These are phyloP conservation scores for Melanotaenia pygmaea DNA, from an alignment of 2,797 vertebrate genomes.

Conservation along the genomic window DNA sequence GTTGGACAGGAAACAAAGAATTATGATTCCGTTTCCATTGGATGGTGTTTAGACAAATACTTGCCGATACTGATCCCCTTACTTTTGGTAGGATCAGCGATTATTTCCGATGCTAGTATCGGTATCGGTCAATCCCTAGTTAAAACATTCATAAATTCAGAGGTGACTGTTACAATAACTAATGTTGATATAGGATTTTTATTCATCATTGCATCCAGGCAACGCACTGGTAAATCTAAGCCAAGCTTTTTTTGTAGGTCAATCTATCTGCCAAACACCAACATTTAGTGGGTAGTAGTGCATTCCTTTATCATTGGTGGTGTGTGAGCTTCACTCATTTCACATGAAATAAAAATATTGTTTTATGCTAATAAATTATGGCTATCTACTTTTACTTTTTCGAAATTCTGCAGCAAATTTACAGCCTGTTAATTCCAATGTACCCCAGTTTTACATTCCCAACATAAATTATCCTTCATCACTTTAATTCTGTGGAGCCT, in stretches of 20 bases:
- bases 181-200: background rate
- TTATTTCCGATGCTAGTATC: too few relatives aligned
- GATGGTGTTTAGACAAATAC: too few relatives aligned
- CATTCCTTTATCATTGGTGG: background rate
- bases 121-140: too few relatives aligned
- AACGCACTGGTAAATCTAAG: background rate
- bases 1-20: too few relatives aligned
- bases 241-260: background rate
- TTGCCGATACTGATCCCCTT: too few relatives aligned
- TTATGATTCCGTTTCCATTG: too few relatives aligned
- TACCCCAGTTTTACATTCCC: background rate
- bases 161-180: background rate
- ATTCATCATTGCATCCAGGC: background rate
- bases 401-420: background rate
- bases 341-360: background rate
- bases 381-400: background rate
- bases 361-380: background rate
- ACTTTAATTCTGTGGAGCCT: background rate
- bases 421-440: background rate
- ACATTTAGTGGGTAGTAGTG: background rate
- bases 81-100: too few relatives aligned
- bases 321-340: background rate
- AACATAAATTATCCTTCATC: constrained; percentile 14
- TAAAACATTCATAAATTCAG: background rate
- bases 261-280: background rate